Percentiles rank a stretch among this genome's conserved stretches.
These are phyloP conservation scores for Thera britannica DNA, from an alignment of 2,888 invertebrate species.

Conservation along the genomic window DNA sequence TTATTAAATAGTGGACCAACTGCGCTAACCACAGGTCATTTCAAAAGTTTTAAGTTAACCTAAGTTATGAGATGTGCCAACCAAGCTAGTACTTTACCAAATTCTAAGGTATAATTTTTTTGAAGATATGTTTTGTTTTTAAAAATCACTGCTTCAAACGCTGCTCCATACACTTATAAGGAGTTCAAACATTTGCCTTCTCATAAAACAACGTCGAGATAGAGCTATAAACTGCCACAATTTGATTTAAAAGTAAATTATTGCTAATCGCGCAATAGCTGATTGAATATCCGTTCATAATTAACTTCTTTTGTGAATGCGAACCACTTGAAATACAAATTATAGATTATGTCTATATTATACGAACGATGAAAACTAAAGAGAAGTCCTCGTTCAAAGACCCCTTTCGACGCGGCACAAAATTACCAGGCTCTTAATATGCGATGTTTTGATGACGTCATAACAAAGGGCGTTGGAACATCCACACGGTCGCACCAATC, in stretches of 20 bases:
- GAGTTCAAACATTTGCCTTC: conserved; percentile 24
- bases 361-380: background rate
- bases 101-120: no score
- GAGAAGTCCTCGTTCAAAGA: no score
- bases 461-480: conserved; percentile 29
- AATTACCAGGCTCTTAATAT: background rate
- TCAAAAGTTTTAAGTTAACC: no score
- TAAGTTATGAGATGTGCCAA: no score
- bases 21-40: no score
- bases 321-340: conserved; percentile 57
- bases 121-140: no score
- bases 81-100: no score
- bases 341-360: background rate
- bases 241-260: conserved; percentile 71
- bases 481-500: conserved; percentile 40
- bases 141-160: background rate
- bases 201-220: conserved; percentile 55
- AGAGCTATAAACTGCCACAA: conserved; percentile 62
- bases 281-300: conserved; percentile 73
- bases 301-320: conserved; percentile 68
- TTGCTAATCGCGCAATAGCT: conserved; percentile 70
- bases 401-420: background rate
- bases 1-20: no score
- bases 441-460: background rate
- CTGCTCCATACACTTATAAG: background rate